phyloP scores from a whole-genome alignment of 2,113 vertebrate genomes.

The Lonchura striata region DNA sequence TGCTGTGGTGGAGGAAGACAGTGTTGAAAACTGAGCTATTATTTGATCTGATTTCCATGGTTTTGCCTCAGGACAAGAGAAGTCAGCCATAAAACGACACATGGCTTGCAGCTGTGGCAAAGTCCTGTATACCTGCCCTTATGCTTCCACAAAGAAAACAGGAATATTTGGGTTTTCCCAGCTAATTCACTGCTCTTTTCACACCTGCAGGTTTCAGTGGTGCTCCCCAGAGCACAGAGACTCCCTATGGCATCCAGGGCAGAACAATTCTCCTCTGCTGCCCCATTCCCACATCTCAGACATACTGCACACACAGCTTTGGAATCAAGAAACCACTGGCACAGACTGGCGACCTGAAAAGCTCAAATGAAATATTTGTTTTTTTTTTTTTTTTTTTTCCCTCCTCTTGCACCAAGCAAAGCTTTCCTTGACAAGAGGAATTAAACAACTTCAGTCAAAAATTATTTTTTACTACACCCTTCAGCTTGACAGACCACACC shows the following conservation, averaged over 20 bases:
- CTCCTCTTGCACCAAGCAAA: background rate
- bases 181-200: background rate
- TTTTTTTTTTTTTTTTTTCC: accelerated
- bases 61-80: background rate
- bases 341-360: background rate
- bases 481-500: background rate
- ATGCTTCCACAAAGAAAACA: background rate
- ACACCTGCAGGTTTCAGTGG: background rate
- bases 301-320: accelerated
- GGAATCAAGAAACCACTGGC: background rate
- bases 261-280: background rate
- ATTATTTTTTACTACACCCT: background rate
- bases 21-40: background rate
- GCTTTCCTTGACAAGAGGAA: background rate
- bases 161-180: background rate
- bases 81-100: background rate
- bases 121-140: background rate
- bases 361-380: background rate
- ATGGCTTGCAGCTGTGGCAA: background rate
- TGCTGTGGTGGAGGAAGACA: background rate
- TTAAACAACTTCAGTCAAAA: background rate
- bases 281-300: background rate
- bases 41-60: background rate
- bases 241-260: background rate
- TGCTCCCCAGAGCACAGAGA: background rate